These are phyloP conservation scores for Chaetodon trifasciatus DNA, from an alignment of 2,797 vertebrate genomes.

Conservation along the genomic window DNA sequence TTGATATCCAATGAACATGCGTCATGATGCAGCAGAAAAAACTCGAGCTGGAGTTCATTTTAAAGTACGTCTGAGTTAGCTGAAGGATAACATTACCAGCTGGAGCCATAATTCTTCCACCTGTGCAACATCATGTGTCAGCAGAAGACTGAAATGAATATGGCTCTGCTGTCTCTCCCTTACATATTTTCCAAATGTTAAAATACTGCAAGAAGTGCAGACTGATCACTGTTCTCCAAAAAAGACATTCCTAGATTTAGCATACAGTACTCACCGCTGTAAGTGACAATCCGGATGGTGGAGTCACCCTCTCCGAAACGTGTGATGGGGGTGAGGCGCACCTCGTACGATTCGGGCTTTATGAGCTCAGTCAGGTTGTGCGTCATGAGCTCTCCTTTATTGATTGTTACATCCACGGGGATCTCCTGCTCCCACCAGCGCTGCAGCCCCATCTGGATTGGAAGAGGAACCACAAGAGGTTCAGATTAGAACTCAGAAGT, in stretches of 20 bases:
- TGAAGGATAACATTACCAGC: conserved; percentile 41
- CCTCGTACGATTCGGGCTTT: conserved; percentile 95
- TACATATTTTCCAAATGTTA: neutral
- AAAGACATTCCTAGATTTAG: neutral
- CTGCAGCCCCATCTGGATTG: conserved; percentile 90
- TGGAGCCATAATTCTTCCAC: conserved; percentile 47
- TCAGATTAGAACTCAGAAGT: conserved; percentile 5
- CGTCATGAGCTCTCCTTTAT: conserved; percentile 95
- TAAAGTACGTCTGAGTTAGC: conserved; percentile 18
- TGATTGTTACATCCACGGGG: conserved; percentile 92
- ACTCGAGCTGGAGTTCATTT: conserved; percentile 16
- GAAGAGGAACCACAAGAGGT: neutral
- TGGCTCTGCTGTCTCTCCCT: neutral
- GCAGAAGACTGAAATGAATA: conserved; percentile 18
- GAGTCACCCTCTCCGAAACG: conserved; percentile 97
- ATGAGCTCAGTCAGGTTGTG: conserved; percentile 97
- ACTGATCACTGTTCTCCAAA: neutral
- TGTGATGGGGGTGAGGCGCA: conserved; percentile 96
- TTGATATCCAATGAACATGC: conserved; percentile 40
- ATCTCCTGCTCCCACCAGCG: conserved; percentile 99
- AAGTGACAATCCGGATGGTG: conserved; percentile 94
- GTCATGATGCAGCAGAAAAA: conserved; percentile 28
- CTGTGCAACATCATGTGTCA: conserved; percentile 39
- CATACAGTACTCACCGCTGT: conserved; percentile 89
- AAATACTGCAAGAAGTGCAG: neutral